Evolutionary conservation across 1,140 invertebrate species (phyloP).

Genomic region (Rhagoletis zephyria): DNA sequence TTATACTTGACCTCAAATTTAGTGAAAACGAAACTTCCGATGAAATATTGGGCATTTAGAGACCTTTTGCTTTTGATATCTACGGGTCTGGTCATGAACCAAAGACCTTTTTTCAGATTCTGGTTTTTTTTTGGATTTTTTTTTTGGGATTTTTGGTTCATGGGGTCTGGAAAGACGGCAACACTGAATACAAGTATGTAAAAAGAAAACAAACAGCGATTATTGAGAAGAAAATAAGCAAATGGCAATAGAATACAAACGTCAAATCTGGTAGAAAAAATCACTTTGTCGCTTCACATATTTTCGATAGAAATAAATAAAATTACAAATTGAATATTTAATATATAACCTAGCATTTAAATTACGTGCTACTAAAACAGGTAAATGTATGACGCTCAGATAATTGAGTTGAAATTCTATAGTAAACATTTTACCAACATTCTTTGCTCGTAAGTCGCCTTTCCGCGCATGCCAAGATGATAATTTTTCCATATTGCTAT

Average conservation of each 20-base stretch:
- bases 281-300: neutral
- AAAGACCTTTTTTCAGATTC: too few species aligned
- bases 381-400: neutral
- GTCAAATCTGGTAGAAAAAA: neutral
- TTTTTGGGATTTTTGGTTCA: neutral
- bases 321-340: neutral
- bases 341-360: neutral
- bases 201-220: slow-evolving; percentile 22
- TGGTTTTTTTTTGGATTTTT: too few species aligned
- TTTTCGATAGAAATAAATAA: neutral
- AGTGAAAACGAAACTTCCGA: too few species aligned
- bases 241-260: neutral
- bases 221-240: neutral
- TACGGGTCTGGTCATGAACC: too few species aligned
- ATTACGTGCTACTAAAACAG: neutral
- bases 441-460: too few species aligned
- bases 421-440: too few species aligned
- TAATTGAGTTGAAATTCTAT: too few species aligned
- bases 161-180: neutral
- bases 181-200: neutral
- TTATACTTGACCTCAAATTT: too few species aligned
- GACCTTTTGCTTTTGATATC: too few species aligned
- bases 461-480: too few species aligned
- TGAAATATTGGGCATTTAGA: too few species aligned
- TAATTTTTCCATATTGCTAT: too few species aligned